These are phyloP conservation scores for Holothuria scabra DNA, from an alignment of 53 echinoderm and acorn worm species.

Conservation along the genomic window DNA sequence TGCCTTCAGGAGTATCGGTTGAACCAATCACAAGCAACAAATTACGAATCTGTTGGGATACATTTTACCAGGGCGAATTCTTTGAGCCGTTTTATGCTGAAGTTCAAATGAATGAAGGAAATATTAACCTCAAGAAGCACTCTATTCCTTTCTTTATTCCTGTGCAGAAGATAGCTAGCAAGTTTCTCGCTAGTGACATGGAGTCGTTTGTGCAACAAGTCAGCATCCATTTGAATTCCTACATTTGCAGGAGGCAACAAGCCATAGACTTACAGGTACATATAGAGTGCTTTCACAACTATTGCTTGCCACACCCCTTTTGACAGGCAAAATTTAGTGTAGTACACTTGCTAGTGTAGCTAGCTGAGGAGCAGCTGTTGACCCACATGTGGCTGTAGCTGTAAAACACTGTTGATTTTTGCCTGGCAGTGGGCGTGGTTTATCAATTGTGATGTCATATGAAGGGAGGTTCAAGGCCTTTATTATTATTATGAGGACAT, in stretches of 20 bases:
- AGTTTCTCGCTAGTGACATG: slow-evolving; percentile 60
- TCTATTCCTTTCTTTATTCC: slow-evolving; percentile 84
- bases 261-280: slow-evolving; percentile 64
- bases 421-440: too few species aligned
- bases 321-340: too few species aligned
- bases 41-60: slow-evolving; percentile 91
- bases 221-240: slow-evolving; percentile 72
- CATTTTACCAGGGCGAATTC: slow-evolving; percentile 78
- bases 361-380: too few species aligned
- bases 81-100: slow-evolving; percentile 88
- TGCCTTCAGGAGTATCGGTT: slow-evolving; percentile 60
- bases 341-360: too few species aligned
- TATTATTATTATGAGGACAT: too few species aligned
- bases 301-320: too few species aligned
- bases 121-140: slow-evolving; percentile 54
- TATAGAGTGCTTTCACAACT: too few species aligned
- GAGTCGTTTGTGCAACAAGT: slow-evolving; percentile 71
- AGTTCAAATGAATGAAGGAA: slow-evolving; percentile 51
- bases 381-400: too few species aligned
- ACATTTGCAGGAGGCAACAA: slow-evolving; percentile 77
- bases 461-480: too few species aligned
- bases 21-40: slow-evolving; percentile 57
- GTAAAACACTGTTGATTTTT: too few species aligned
- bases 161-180: slow-evolving; percentile 59
- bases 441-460: too few species aligned